Percentiles rank a stretch among this genome's conserved stretches.
Conservation (phyloP, 1,140 invertebrate species). For the Anastrepha obliqua region DNA sequence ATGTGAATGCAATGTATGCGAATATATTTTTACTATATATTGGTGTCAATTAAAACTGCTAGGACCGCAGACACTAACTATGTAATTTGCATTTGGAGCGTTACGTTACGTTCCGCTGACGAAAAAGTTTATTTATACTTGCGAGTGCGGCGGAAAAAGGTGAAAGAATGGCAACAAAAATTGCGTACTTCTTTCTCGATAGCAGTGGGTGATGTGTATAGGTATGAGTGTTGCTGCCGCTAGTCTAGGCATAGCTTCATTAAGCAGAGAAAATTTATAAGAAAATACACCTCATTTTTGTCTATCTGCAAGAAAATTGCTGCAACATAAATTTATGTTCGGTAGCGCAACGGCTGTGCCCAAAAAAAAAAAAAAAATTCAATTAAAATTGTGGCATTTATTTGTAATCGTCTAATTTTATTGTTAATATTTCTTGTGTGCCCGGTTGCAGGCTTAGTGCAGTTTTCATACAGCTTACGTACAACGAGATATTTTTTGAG, state of each 20-base stretch:
- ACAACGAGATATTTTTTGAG: background rate
- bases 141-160: conserved; percentile 26
- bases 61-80: background rate
- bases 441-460: background rate
- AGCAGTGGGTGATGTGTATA: background rate
- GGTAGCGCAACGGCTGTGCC: conserved; percentile 3
- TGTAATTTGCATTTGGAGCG: conserved; percentile 51
- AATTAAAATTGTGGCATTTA: conserved; percentile 53
- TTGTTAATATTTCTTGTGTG: background rate
- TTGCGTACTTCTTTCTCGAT: background rate
- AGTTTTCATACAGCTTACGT: background rate
- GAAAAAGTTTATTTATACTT: conserved; percentile 6
- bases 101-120: conserved; percentile 10
- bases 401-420: conserved; percentile 2
- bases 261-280: background rate
- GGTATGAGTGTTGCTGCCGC: background rate
- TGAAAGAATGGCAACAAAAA: conserved; percentile 26
- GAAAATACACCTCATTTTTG: background rate
- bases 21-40: background rate
- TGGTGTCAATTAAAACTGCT: background rate
- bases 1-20: too few species aligned
- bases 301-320: background rate
- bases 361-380: conserved; percentile 6
- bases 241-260: background rate
- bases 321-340: background rate